phyloP scores from a whole-genome alignment of 2,797 vertebrate species.

The Hydrolagus colliei region DNA sequence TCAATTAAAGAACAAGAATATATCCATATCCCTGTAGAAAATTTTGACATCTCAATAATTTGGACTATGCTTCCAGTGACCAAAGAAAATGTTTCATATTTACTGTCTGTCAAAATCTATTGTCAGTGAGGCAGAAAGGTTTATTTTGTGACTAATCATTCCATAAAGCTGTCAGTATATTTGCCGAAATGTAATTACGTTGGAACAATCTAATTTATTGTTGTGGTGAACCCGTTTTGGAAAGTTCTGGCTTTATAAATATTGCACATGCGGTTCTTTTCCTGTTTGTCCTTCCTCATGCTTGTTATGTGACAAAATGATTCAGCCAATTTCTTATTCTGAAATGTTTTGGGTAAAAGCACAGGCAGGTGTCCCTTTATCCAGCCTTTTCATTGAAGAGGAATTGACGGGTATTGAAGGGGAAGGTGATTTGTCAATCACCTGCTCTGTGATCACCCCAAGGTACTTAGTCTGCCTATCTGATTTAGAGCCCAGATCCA shows the following conservation, averaged over 20 bases:
- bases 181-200: neutral
- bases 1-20: neutral
- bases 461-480: too few relatives aligned
- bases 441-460: too few relatives aligned
- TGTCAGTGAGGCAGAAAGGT: neutral
- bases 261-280: neutral
- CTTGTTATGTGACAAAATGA: neutral
- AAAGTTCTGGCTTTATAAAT: neutral
- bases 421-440: too few relatives aligned
- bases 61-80: neutral
- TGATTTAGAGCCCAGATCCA: too few relatives aligned
- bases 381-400: too few relatives aligned
- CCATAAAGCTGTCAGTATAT: neutral
- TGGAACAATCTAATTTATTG: neutral
- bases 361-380: too few relatives aligned
- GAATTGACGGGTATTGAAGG: too few relatives aligned
- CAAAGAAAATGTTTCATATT: neutral
- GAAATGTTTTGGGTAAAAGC: neutral
- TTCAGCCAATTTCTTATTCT: neutral
- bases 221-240: neutral
- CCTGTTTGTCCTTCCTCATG: neutral
- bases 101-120: neutral
- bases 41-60: neutral
- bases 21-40: neutral
- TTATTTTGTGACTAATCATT: neutral